Evolutionary conservation across 2,888 invertebrate species (phyloP).

Genomic region (Volucella inflata): DNA sequence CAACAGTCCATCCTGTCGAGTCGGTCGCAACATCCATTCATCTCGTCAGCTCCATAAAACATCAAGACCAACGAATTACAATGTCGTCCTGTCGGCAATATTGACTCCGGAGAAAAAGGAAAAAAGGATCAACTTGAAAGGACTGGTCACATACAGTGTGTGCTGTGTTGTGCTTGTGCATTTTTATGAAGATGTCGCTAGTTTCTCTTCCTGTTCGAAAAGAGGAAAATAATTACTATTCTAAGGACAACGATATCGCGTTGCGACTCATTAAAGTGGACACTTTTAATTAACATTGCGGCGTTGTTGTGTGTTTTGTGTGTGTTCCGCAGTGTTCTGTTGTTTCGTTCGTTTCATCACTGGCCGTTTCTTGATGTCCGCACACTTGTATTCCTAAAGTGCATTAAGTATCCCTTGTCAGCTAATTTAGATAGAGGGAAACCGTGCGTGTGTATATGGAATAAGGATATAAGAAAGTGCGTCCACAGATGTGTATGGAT

Average conservation of each 20-base stretch:
- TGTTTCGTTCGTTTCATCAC: neutral
- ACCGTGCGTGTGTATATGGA: neutral
- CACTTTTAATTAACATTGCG: conserved; percentile 73
- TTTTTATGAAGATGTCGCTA: conserved; percentile 63
- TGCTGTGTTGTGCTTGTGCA: neutral
- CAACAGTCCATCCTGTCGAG: conserved; percentile 10
- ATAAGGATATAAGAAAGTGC: conserved; percentile 6
- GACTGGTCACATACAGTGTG: conserved; percentile 1
- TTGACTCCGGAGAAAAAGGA: conserved; percentile 36
- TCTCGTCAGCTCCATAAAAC: conserved; percentile 12
- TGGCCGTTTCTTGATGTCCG: neutral
- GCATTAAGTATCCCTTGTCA: conserved; percentile 50
- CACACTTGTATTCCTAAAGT: conserved; percentile 27
- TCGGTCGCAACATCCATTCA: conserved; percentile 24
- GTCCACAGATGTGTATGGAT: conserved; percentile 21
- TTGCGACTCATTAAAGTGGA: conserved; percentile 71
- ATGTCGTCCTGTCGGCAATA: conserved; percentile 46
- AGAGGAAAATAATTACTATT: conserved; percentile 70
- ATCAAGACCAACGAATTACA: conserved; percentile 46
- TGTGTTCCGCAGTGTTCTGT: conserved; percentile 9
- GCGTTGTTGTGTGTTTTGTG: neutral
- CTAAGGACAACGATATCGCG: conserved; percentile 57
- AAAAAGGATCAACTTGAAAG: conserved; percentile 7
- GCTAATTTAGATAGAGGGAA: conserved; percentile 3
- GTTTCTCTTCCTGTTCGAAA: conserved; percentile 57